Evolutionary conservation across 2,113 vertebrate genomes (phyloP), one percentile per base, ranked within the genome.

Genomic region (Gallinago media): DNA sequence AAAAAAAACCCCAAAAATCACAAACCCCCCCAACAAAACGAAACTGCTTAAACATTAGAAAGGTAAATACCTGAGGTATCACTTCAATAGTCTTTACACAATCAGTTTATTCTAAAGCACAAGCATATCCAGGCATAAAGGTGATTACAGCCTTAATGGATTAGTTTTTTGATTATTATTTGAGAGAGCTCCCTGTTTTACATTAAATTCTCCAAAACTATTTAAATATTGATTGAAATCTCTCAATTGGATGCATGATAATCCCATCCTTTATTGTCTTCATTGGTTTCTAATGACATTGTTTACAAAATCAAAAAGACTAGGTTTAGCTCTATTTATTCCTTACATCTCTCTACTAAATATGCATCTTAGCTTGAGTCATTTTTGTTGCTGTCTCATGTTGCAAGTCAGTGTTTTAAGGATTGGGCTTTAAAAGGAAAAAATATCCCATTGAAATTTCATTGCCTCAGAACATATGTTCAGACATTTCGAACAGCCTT

Each of bases 91-190:
- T 92, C 96, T 97, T 97, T 96, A 85, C 58, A 52, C 58, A 89
- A 78, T 94, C 80, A 81, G 44, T 94, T 96, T 97, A 94, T 89
- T 97, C 94, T 95, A 89, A 94, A 97, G 56, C 70, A 88, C 19
- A 83, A 52, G 58, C 92, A 95, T 31, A 97, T 55, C 44, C 73
- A 92, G 83, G 71, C 40, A 7, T 97, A 90, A 67, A 88, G 80
- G 66, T 96, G 91, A 98, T 98, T 97, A 96, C 63, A 72, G 32
- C 50, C 87, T 93, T 98, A 98, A 98, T 96, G 89, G 93, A 85
- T 91, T 98, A 88, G 91, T 97, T 97, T 91, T 97, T 97, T 98
- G 95, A 98, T 98, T 97, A 95, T 98, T 97, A 89, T 96, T 98
- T 98, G 76, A 96, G 74, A 97, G 97, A 96, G 36, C 61, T 95